Evolutionary conservation across 2,888 invertebrate species (phyloP).

Genomic region (Stegana nigrithorax): DNA sequence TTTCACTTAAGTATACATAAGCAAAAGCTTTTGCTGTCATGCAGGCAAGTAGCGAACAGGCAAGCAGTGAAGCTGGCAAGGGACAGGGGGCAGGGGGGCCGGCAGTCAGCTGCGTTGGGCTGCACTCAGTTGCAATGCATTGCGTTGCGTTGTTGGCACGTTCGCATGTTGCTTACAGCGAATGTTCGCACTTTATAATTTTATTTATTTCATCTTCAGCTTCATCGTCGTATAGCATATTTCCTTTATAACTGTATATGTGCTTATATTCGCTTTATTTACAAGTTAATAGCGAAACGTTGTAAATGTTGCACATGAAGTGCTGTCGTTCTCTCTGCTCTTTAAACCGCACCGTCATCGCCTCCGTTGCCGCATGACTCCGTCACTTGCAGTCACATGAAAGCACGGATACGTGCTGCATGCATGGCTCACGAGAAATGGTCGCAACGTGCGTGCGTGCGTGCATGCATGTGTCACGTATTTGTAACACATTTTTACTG

Average conservation of each 20-base stretch:
- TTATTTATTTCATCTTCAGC: neutral
- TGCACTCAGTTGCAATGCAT: too few species aligned
- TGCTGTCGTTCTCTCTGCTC: neutral
- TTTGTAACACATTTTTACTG: conserved; percentile 3
- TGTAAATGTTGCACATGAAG: conserved; percentile 14
- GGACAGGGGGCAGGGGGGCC: too few species aligned
- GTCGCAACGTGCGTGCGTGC: neutral
- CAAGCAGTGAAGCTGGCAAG: too few species aligned
- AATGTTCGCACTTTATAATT: neutral
- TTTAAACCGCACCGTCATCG: neutral
- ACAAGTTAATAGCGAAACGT: conserved; percentile 15
- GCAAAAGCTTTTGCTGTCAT: too few species aligned
- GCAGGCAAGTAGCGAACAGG: too few species aligned
- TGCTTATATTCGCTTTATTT: neutral
- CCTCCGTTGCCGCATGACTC: neutral
- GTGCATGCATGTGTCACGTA: neutral
- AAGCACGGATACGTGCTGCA: neutral
- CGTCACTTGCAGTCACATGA: neutral
- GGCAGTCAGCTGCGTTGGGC: too few species aligned
- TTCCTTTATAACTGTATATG: neutral
- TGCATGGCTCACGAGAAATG: too few species aligned
- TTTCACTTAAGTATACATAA: too few species aligned
- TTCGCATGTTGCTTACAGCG: neutral
- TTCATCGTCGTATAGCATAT: neutral
- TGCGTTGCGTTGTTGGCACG: too few species aligned